Base-by-base conservation (phyloP, 2,797 vertebrate genomes). In the Menidia menidia region DNA sequence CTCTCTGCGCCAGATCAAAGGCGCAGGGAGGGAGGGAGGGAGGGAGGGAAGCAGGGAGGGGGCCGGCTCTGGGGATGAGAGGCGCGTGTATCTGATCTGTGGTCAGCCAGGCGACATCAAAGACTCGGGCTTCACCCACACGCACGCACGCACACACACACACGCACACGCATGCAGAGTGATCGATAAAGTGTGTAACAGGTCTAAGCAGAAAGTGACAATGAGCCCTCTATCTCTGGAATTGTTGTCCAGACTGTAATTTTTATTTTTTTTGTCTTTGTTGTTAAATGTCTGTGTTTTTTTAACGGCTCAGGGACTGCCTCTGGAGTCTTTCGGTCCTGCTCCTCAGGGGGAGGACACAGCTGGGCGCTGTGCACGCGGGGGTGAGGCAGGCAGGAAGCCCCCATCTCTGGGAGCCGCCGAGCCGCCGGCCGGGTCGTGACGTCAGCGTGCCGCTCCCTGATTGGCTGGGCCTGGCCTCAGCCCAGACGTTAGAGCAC, bases 1-100 rank as follows among this genome's bases (percentile, higher is more conserved):
- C 90, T 94, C 92, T 92, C 92, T 86, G 90, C 92, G 83, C 85
- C 76, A 89, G 93, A 97, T 98, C 96, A 99, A 97, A 97, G 96
- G 89, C 92, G 92, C 89, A 15, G 68, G 25, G 61, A 42, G 58
- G 25, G 25, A 25, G 25, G 25, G 89, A 15, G 68, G 25, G 61
- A 42, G 58, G 25, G 25, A 25, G 25, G 25, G 25, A 25, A 25
- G 25, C 25, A 89, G 12, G 68, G 25, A 58, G 35, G 58, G 64
- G 61, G 65, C 43, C 10, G 84, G 73, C 52, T 78, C 45, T 67
- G 43, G 64, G 73, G 70, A 75, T 52, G 65, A 68, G 68, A 69
- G 65, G 78, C 67, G 76, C 58, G 67, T 72, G 71, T 64, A 82
- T 86, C 85, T 83, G 86, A 86, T 85, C 81, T 71, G 73, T 42